Conservation (phyloP, 2,113 vertebrate species). For the Pterocles gutturalis region DNA sequence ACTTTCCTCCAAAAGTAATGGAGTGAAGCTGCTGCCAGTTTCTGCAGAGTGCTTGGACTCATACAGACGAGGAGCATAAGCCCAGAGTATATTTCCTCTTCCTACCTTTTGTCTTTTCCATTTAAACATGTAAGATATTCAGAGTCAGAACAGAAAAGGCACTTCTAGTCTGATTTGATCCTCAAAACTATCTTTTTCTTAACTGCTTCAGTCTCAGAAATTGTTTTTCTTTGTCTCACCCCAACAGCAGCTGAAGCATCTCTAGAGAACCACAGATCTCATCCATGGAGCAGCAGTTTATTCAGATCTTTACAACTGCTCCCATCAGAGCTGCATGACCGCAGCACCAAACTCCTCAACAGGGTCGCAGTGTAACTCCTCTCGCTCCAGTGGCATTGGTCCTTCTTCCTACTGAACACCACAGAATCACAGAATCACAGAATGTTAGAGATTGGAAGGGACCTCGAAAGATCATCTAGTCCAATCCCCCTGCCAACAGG, state of each 20-base stretch:
- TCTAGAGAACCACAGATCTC: not conserved
- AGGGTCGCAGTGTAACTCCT: fast-evolving
- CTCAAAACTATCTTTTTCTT: not conserved
- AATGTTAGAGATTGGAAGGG: no score
- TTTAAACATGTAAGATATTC: not conserved
- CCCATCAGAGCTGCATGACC: not conserved
- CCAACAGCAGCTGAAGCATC: not conserved
- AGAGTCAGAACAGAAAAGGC: not conserved
- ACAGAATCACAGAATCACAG: no score
- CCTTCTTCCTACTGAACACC: no score
- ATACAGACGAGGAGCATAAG: not conserved
- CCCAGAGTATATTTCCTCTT: not conserved
- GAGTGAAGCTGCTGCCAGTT: not conserved
- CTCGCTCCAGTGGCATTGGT: not conserved
- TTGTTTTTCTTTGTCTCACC: not conserved
- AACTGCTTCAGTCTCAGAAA: not conserved
- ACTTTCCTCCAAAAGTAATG: not conserved
- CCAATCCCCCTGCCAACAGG: no score
- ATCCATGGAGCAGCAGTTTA: not conserved
- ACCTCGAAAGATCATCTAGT: no score
- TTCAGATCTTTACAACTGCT: not conserved
- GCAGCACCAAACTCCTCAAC: not conserved
- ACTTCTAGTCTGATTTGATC: not conserved
- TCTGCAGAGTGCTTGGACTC: not conserved
- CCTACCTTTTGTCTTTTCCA: not conserved